A percentile compares a stretch with the other conserved stretches of the same genome.
Conservation (phyloP, 2,113 vertebrate genomes). For the Catharus fuscescens region DNA sequence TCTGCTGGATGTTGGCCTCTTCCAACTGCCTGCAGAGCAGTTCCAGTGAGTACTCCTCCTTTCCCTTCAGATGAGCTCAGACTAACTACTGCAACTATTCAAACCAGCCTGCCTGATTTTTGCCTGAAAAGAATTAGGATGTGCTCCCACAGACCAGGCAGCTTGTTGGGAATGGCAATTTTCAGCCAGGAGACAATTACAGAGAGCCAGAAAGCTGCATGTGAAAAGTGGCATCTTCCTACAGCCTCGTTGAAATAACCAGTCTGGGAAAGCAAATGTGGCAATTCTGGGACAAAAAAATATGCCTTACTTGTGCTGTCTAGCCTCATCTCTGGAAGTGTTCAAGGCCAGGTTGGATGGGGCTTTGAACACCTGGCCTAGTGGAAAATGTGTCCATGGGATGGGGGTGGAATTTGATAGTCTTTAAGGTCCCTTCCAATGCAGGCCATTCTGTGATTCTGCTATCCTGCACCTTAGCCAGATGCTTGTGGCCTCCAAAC, state of each 20-base stretch:
- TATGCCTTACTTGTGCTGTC: neutral
- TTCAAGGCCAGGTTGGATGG: neutral
- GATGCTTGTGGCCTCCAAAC: neutral
- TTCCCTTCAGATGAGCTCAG: slow-evolving; percentile 24
- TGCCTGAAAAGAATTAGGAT: slow-evolving; percentile 5
- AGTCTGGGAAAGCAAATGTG: neutral
- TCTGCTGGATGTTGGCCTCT: slow-evolving; percentile 38
- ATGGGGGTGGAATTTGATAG: neutral
- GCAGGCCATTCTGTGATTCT: neutral
- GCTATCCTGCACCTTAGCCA: neutral
- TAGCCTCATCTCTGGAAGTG: neutral
- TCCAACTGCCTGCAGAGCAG: neutral
- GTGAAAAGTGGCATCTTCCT: neutral
- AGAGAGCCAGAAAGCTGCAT: neutral
- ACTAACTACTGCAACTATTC: neutral
- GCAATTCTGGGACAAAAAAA: neutral
- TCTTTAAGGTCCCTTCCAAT: neutral
- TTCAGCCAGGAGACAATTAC: neutral
- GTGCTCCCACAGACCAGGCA: neutral
- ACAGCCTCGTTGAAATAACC: neutral
- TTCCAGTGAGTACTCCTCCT: slow-evolving; percentile 5
- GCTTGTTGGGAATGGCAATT: neutral
- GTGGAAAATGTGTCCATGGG: neutral
- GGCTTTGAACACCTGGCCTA: neutral
- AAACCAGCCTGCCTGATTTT: neutral